Evolutionary conservation across 2,888 invertebrate genomes (phyloP), one percentile per base, ranked within the genome.

Genomic region (Neoaliturus tenellus): DNA sequence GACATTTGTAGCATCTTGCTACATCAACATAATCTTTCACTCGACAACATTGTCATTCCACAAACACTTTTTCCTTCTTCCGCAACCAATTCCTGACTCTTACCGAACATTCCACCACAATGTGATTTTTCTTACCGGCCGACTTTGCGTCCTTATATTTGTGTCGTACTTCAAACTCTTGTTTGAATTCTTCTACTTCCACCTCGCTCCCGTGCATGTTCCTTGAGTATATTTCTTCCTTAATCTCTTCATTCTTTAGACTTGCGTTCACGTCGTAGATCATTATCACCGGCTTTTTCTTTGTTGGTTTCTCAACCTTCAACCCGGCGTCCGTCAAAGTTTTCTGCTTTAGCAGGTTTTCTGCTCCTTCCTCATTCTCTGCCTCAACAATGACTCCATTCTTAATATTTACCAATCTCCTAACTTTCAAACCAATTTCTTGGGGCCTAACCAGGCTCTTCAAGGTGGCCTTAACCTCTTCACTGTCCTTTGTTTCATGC

Each of bases 11-110:
- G n/a, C n/a, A n/a, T n/a, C n/a, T n/a, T n/a, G n/a, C n/a, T n/a
- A n/a, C n/a, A n/a, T n/a, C n/a, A n/a, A 55, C 55, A 55, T 55
- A 55, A n/a, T 55, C 55, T n/a, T 55, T 55, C 6, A 55, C 55
- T n/a, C 55, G 6, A 55, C 55, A 55, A n/a, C 20, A 55, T 6
- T 23, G n/a, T n/a, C 55, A 55, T 20, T 23, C 55, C n/a, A n/a
- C n/a, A n/a, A n/a, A n/a, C n/a, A n/a, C n/a, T n/a, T n/a, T n/a
- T n/a, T n/a, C n/a, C n/a, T n/a, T n/a, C n/a, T n/a, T n/a, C n/a
- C n/a, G n/a, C n/a, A n/a, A n/a, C n/a, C n/a, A n/a, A n/a, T n/a
- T n/a, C n/a, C n/a, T n/a, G n/a, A n/a, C n/a, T n/a, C n/a, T n/a
- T n/a, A n/a, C n/a, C n/a, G n/a, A n/a, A 20, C 23, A n/a, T 55